Conservation (phyloP, 2,888 invertebrate genomes). For the Parascotia fuliginaria region DNA sequence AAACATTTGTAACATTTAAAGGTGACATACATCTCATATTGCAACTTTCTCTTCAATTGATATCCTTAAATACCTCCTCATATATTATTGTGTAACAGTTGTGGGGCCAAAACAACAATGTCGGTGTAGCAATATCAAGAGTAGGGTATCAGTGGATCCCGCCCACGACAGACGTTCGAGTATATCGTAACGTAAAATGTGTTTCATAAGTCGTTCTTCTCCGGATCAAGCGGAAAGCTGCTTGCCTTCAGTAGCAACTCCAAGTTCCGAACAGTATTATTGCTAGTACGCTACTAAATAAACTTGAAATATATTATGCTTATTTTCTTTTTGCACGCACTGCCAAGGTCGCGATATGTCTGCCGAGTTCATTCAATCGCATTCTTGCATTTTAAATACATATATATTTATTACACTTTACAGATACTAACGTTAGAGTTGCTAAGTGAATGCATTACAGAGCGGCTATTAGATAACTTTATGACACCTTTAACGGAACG, state of each 20-base stretch:
- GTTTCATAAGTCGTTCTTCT: constrained; percentile 34
- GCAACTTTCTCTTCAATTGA: constrained; percentile 7
- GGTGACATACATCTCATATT: not conserved
- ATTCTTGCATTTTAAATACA: constrained; percentile 48
- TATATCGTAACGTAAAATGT: constrained; percentile 49
- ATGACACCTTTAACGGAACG: constrained; percentile 8
- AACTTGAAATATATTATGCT: constrained; percentile 51
- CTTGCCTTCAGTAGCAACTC: constrained; percentile 71
- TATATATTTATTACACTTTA: constrained; percentile 23
- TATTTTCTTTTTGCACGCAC: constrained; percentile 54
- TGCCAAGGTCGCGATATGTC: constrained; percentile 66
- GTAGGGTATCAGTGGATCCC: constrained; percentile 55
- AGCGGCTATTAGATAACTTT: constrained; percentile 24
- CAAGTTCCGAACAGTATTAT: constrained; percentile 57
- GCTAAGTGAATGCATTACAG: constrained; percentile 19
- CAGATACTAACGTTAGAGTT: constrained; percentile 7
- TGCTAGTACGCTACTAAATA: constrained; percentile 23
- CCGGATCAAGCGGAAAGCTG: constrained; percentile 69
- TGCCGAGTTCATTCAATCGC: constrained; percentile 63
- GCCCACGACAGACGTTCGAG: constrained; percentile 49
- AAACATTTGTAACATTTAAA: not conserved
- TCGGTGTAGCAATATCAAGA: constrained; percentile 28
- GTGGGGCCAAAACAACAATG: constrained; percentile 17
- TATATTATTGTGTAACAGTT: constrained; percentile 14
- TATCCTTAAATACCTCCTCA: constrained; percentile 4